Evolutionary conservation across 2,888 invertebrate genomes (phyloP).

Genomic region (Agonopterix heracliana): DNA sequence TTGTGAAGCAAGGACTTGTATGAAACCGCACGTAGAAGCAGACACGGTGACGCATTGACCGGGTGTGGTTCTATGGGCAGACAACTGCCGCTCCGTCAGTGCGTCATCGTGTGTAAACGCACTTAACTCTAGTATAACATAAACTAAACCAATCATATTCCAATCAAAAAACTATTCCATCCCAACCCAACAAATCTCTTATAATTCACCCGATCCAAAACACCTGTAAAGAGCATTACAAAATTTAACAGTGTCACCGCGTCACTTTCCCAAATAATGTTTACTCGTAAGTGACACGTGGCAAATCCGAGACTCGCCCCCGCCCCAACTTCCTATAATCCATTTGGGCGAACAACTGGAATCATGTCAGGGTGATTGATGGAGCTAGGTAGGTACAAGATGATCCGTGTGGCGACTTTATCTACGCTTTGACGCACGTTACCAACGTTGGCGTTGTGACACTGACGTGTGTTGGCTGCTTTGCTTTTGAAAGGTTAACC

Average conservation of each 20-base stretch:
- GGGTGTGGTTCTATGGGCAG: no score
- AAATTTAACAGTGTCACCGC: slow-evolving; percentile 56
- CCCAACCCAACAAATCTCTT: no score
- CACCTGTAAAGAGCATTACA: slow-evolving; percentile 35
- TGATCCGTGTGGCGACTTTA: slow-evolving; percentile 58
- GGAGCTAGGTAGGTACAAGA: slow-evolving; percentile 34
- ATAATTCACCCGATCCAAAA: slow-evolving; percentile 6
- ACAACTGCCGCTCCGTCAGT: no score
- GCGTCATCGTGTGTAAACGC: no score
- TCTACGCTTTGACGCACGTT: slow-evolving; percentile 48
- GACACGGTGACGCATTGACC: no score
- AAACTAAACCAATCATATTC: no score
- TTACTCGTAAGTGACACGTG: slow-evolving; percentile 56
- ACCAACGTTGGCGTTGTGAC: background rate
- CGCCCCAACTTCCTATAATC: slow-evolving; percentile 63
- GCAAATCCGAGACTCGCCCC: slow-evolving; percentile 63
- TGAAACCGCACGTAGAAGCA: no score
- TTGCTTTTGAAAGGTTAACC: no score
- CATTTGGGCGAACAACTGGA: slow-evolving; percentile 71
- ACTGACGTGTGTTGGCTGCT: no score
- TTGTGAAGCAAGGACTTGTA: no score
- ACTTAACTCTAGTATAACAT: no score
- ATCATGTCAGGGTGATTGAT: slow-evolving; percentile 73
- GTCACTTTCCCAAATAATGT: slow-evolving; percentile 65
- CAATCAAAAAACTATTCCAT: no score